Evolutionary conservation across 2,113 vertebrate genomes (phyloP).

Genomic region (Oncorhynchus clarkii): DNA sequence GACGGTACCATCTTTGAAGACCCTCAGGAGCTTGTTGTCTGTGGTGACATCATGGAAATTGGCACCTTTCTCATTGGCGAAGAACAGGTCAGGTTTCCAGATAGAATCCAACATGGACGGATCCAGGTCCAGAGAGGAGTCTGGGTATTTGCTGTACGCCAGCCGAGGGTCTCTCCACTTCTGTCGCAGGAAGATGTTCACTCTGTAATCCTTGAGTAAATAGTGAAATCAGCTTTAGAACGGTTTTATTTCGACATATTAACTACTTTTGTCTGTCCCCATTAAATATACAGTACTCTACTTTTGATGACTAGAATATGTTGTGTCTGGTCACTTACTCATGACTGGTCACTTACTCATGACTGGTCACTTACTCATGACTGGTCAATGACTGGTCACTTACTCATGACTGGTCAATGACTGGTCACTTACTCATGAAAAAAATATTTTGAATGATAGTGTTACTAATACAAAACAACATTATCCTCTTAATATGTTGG

Average conservation of each 20-base stretch:
- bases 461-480: background rate
- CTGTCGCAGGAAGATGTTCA: constrained; percentile 99
- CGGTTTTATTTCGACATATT: background rate
- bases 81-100: constrained; percentile 99
- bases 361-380: too few species aligned
- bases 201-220: constrained; percentile 94
- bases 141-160: constrained; percentile 96
- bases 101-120: constrained; percentile 99
- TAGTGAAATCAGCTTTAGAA: constrained; percentile 48
- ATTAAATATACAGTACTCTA: background rate
- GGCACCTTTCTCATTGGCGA: constrained; percentile 98
- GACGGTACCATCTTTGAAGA: constrained; percentile 96
- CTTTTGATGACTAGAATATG: background rate
- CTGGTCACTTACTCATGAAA: too few species aligned
- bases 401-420: too few species aligned
- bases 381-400: too few species aligned
- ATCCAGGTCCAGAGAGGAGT: constrained; percentile 95
- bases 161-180: constrained; percentile 98
- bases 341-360: too few species aligned
- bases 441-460: background rate
- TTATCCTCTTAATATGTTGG: background rate
- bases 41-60: constrained; percentile 99
- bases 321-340: background rate
- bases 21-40: constrained; percentile 96
- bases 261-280: background rate